phyloP scores from a whole-genome alignment of 2,888 invertebrate genomes.

The Polietes domitor region DNA sequence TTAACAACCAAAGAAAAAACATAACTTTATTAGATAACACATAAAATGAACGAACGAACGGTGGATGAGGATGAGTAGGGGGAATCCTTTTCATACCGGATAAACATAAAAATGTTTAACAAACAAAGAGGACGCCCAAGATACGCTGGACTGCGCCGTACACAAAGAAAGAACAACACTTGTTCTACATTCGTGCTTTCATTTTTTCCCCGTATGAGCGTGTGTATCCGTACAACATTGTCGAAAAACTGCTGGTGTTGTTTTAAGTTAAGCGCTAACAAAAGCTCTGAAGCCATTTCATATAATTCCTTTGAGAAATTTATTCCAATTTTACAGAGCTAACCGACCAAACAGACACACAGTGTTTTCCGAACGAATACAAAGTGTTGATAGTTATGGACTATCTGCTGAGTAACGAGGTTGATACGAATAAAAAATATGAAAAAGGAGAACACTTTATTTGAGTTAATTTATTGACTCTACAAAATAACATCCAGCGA shows the following conservation, averaged over 20 bases:
- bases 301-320: conserved; percentile 48
- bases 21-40: conserved; percentile 53
- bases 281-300: conserved; percentile 47
- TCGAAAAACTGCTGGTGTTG: conserved; percentile 20
- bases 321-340: conserved; percentile 17
- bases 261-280: conserved; percentile 35
- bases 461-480: too few relatives aligned
- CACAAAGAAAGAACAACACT: background rate
- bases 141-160: background rate
- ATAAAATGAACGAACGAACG: conserved; percentile 17
- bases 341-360: conserved; percentile 1
- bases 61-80: too few relatives aligned
- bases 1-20: conserved; percentile 48
- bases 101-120: conserved; percentile 49
- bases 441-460: too few relatives aligned
- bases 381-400: too few relatives aligned
- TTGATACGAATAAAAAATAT: too few relatives aligned
- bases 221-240: conserved; percentile 1
- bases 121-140: conserved; percentile 20
- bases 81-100: background rate
- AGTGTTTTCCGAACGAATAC: background rate
- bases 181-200: background rate
- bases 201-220: background rate
- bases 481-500: too few relatives aligned
- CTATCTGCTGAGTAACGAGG: too few relatives aligned